Evolutionary conservation across 2,888 invertebrate genomes (phyloP), one percentile per base, ranked within the genome.

Genomic region (Scaptodrosophila latifasciaeformis): DNA sequence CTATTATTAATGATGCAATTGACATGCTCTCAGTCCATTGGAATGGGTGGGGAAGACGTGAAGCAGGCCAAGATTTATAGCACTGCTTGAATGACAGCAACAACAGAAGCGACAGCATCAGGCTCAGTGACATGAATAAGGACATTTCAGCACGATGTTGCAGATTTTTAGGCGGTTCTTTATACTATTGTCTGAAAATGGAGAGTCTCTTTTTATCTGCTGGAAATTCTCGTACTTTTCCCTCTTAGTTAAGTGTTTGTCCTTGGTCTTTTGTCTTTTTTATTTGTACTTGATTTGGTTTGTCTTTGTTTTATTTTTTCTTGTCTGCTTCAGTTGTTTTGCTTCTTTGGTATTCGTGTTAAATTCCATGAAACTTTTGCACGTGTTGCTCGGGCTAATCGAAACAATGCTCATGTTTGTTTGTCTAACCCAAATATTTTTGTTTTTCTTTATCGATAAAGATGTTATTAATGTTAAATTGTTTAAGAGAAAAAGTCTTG

Each of bases 1-100:
- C 55, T 61, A 60, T 75, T 79, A 79, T 75, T 74, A 80, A 76
- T 77, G 75, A 67, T 60, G 74, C 70, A 80, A 70, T 80, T 77
- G 75, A 72, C 77, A 63, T 63, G 74, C 59, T 55, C 39, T 35
- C 39, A 27, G 55, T 18, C 39, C 58, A 52, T 34, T 12, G 39
- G 34, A 21, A 48, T 37, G 34, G 44, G 17, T 34, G 40, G 30
- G 9, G 19, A 7, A 37, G 10, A 24, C 42, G 24, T 10, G 21
- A 9, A 19, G 30, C 13, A 37, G 45, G 19, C 30, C 15, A 61
- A 52, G 75, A 66, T 54, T 61, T 70, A 61, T 70, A 60, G 50
- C 40, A 17, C 43, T 39, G 57, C 51, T 45, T 54, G 62, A 10
- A 15, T 35, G 52, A 34, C 49, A 47, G 40, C 34, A 48, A 39